Percentiles rank a stretch among this genome's conserved stretches.
Conservation (phyloP, 2,113 vertebrate species). For the Elephas maximus region DNA sequence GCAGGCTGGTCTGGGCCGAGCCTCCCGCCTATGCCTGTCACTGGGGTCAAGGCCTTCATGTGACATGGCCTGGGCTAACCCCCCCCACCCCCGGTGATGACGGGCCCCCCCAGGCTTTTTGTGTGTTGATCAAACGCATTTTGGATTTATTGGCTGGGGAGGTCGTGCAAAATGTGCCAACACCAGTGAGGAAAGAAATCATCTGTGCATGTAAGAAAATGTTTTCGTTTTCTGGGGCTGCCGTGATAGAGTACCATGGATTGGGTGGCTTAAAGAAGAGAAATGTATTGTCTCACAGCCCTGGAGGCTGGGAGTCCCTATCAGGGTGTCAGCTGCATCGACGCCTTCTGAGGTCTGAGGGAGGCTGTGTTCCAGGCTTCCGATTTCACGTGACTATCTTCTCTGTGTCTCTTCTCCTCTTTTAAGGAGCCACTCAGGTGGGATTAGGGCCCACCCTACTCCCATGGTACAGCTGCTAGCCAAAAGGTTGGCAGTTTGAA, state of each 20-base stretch:
- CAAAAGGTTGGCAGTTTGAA: no score
- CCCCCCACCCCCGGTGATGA: no score
- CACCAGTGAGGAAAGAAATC: not conserved
- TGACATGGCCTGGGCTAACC: no score
- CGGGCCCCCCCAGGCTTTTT: not conserved
- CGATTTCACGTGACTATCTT: not conserved
- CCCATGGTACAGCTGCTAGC: no score
- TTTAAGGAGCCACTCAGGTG: not conserved
- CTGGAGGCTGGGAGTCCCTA: not conserved
- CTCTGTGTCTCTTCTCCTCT: not conserved
- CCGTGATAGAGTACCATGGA: no score
- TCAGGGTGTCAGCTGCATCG: not conserved
- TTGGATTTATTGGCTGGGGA: not conserved
- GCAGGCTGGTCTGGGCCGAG: not conserved
- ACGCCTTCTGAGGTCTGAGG: no score
- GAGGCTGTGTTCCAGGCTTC: no score
- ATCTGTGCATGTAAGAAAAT: rapidly evolving
- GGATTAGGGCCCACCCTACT: not conserved
- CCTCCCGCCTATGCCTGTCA: rapidly evolving
- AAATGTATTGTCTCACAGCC: no score
- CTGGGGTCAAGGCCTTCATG: not conserved
- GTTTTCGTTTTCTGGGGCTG: no score
- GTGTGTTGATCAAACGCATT: not conserved
- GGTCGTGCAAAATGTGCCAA: rapidly evolving
- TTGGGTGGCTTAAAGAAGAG: no score